Conservation (phyloP, 2,888 invertebrate genomes). For the Macropis europaea region DNA sequence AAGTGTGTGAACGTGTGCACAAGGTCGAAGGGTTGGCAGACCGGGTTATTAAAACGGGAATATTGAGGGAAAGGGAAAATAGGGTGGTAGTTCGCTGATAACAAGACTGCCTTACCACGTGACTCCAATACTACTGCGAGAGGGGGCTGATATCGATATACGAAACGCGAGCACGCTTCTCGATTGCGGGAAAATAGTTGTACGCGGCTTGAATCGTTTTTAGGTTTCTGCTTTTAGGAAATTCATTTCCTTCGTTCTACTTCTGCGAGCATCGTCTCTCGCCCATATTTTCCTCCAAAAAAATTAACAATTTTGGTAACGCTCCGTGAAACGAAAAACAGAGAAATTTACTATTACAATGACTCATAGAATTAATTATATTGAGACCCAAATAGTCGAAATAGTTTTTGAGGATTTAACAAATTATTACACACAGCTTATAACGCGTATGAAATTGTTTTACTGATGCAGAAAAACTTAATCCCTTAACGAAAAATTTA, state of each 20-base stretch:
- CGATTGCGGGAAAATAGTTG: constrained; percentile 65
- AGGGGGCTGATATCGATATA: constrained; percentile 59
- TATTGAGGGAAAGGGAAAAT: constrained; percentile 12
- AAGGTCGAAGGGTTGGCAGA: constrained; percentile 21
- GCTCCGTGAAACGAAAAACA: neutral
- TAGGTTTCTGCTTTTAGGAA: neutral
- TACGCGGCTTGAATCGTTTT: constrained; percentile 54
- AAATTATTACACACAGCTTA: too few species aligned
- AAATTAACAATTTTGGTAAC: too few species aligned
- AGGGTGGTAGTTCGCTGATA: constrained; percentile 47
- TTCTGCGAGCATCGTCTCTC: neutral
- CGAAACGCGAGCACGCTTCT: constrained; percentile 60
- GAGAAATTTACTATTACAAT: too few species aligned
- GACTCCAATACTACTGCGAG: constrained; percentile 65
- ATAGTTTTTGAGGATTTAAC: too few species aligned
- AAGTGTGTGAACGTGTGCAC: constrained; percentile 11
- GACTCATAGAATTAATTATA: neutral
- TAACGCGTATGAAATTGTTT: too few species aligned
- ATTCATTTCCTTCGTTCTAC: neutral
- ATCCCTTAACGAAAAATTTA: too few species aligned
- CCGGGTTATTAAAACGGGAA: constrained; percentile 45
- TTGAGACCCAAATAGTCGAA: too few species aligned
- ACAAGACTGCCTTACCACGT: constrained; percentile 64
- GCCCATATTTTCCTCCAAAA: too few species aligned
- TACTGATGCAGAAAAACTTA: too few species aligned